Conservation (phyloP, 2,888 invertebrate genomes). For the Scaptomyza tumidula region DNA sequence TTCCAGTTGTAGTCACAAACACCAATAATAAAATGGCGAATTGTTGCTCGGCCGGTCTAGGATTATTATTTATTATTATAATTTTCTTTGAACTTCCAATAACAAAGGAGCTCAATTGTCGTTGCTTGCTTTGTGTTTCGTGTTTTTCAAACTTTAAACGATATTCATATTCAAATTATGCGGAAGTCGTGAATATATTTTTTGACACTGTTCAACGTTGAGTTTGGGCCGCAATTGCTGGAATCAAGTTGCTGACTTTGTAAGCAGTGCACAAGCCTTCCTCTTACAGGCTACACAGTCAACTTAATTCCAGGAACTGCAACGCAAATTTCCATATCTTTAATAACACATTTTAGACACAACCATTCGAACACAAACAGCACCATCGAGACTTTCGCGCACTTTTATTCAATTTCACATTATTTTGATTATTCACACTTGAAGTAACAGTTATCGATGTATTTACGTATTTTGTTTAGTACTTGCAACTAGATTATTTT, state of each 20-base stretch:
- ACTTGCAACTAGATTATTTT: constrained; percentile 52
- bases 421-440: constrained; percentile 24
- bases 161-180: constrained; percentile 30
- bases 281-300: constrained; percentile 84
- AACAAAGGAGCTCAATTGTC: constrained; percentile 31
- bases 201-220: constrained; percentile 50
- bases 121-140: neutral
- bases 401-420: constrained; percentile 21
- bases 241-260: constrained; percentile 85
- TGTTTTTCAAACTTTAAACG: constrained; percentile 10
- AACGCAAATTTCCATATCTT: constrained; percentile 67
- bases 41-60: constrained; percentile 28
- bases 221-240: constrained; percentile 83
- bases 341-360: constrained; percentile 9
- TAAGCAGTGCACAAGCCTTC: constrained; percentile 80
- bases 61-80: constrained; percentile 6
- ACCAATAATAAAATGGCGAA: constrained; percentile 46
- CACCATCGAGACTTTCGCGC: constrained; percentile 14
- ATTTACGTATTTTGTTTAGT: constrained; percentile 12
- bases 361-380: constrained; percentile 22
- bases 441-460: constrained; percentile 50
- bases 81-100: constrained; percentile 23
- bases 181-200: constrained; percentile 11
- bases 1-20: constrained; percentile 26
- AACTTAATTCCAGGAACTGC: constrained; percentile 85